Conservation (phyloP, 2,113 vertebrate genomes). For the Gymnogyps californianus region DNA sequence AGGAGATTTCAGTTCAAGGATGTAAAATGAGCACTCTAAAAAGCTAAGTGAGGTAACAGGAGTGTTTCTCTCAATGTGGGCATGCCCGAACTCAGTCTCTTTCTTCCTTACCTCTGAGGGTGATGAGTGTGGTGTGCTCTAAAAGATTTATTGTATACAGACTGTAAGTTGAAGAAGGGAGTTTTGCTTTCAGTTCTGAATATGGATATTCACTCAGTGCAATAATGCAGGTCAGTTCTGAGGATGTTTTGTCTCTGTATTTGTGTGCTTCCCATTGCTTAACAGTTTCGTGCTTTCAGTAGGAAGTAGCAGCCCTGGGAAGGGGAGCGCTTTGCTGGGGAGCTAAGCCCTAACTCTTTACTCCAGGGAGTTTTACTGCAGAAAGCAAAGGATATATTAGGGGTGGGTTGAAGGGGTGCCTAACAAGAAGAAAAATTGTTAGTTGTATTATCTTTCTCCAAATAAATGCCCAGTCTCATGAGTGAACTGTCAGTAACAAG, state of each 20-base stretch:
- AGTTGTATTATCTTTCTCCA: not conserved
- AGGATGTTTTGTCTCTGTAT: not conserved
- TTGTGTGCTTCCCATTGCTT: not conserved
- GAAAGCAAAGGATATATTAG: not conserved
- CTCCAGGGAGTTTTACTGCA: not conserved
- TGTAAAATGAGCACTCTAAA: not conserved
- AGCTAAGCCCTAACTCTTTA: not conserved
- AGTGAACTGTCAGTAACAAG: not conserved
- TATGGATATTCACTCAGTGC: not conserved
- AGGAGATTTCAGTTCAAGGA: not conserved
- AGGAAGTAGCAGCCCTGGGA: not conserved
- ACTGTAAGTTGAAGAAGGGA: not conserved
- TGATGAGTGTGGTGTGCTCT: not conserved
- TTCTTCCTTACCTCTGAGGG: not conserved
- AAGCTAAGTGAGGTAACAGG: not conserved
- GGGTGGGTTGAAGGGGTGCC: not conserved
- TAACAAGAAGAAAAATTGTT: not conserved
- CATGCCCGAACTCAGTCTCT: not conserved
- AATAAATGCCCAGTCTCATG: not conserved
- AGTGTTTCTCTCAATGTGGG: not conserved
- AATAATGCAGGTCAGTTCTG: not conserved
- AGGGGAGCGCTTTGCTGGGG: not conserved
- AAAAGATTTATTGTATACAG: not conserved
- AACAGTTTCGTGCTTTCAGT: not conserved
- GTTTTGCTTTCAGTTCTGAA: not conserved